Conservation (phyloP, 2,797 vertebrate species). For the Gymnothorax javanicus region DNA sequence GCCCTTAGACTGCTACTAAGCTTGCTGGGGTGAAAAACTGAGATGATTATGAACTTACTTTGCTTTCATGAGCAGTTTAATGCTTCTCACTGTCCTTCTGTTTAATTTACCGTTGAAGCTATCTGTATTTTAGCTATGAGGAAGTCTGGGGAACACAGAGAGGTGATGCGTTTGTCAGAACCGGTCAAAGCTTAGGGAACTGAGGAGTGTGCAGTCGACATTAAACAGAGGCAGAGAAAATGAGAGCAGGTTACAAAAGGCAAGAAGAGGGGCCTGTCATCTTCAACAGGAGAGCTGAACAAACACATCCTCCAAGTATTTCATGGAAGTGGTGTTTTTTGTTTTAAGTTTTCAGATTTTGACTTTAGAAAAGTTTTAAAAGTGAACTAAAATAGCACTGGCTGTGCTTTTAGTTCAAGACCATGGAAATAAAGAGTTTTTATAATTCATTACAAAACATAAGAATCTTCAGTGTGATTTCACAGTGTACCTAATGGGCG, state of each 20-base stretch:
- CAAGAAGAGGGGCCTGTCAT: not conserved
- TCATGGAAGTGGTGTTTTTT: not conserved
- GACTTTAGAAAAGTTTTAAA: not conserved
- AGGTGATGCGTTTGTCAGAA: slow-evolving; percentile 60
- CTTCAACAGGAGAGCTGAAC: not conserved
- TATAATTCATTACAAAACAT: not conserved
- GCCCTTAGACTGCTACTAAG: not conserved
- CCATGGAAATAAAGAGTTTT: not conserved
- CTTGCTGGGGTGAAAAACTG: not conserved
- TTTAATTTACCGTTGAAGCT: not conserved
- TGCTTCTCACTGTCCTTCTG: not conserved
- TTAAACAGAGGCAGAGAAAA: slow-evolving; percentile 13
- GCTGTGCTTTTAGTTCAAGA: not conserved
- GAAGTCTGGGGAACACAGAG: slow-evolving; percentile 47
- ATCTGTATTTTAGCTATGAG: slow-evolving; percentile 32
- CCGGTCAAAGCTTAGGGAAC: slow-evolving; percentile 52
- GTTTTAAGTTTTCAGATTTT: not conserved
- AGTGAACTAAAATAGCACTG: not conserved
- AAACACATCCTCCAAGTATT: not conserved
- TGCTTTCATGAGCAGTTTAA: slow-evolving; percentile 16
- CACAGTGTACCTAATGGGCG: not conserved
- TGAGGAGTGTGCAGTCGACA: slow-evolving; percentile 36
- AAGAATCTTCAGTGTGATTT: not conserved
- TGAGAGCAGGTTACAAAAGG: not conserved
- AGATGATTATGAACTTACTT: slow-evolving; percentile 35